Base-by-base conservation (phyloP, 2,113 vertebrate species). In the Craseonycteris thonglongyai region DNA sequence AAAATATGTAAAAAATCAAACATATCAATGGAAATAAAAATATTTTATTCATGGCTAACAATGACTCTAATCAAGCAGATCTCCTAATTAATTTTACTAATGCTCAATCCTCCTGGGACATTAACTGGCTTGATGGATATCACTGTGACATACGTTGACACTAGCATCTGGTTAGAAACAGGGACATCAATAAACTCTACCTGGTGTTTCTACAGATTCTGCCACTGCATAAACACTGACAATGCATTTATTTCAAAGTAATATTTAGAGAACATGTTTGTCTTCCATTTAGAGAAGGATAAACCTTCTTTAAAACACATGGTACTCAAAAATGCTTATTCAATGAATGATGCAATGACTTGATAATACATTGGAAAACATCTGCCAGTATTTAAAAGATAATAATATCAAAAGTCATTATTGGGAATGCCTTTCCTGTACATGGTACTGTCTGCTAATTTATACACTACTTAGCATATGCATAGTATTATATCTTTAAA, bases 51-150 rank as follows among this genome's bases (percentile, higher is more conserved):
- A 59, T 61, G 59, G 54, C 61, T 66, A 84, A 80, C 75, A 96
- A 89, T 83, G 85, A 88, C 22, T 92, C 85, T 75, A 91, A 88
- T 75, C 82, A 96, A 91, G 75, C 86, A 92, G 58, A 71, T 42
- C 45, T 86, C 58, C 47, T 88, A 94, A 90, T 87, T 96, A 91
- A 90, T 93, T 95, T 92, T 95, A 80, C 71, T 91, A 93, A 94
- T 59, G 90, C 80, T 88, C 84, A 76, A 66, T 93, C 79, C 94
- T 96, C 86, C 84, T 40, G 89, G 79, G 89, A 93, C 84, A 95
- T 89, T 95, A 91, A 66, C 66, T 87, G 72, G 35, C 24, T 90
- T 95, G 88, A 94, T 81, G 80, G 75, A 13, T 92, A 83, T 88
- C 35, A 84, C 63, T 30, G 5, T 49, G 87, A 59, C 61, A 89